Evolutionary conservation across 2,888 invertebrate species (phyloP).

Genomic region (Pecten maximus): DNA sequence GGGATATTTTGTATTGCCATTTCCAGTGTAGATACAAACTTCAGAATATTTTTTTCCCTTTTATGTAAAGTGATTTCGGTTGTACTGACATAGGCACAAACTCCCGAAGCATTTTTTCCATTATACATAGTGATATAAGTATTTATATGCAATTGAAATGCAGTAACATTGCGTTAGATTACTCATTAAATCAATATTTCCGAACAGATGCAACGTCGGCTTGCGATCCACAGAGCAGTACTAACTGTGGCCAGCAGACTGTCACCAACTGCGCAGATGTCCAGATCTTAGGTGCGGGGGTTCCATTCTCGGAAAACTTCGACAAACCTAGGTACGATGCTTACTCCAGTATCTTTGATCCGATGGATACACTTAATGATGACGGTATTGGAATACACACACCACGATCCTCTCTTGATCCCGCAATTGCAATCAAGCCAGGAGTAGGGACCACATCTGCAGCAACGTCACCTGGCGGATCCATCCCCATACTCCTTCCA

Average conservation of each 20-base stretch:
- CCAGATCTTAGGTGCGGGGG: constrained; percentile 57
- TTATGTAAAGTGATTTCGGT: too few relatives aligned
- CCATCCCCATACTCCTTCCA: not conserved
- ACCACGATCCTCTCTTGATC: not conserved
- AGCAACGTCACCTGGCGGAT: not conserved
- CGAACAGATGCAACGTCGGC: not conserved
- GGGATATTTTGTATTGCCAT: too few relatives aligned
- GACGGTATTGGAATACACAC: not conserved
- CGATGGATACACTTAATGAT: not conserved
- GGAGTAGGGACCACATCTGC: not conserved
- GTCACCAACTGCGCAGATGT: constrained; percentile 65
- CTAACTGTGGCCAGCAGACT: constrained; percentile 45
- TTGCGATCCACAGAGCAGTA: constrained; percentile 32
- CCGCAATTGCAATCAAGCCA: not conserved
- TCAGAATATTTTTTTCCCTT: too few relatives aligned
- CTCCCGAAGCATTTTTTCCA: too few relatives aligned
- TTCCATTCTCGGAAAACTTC: constrained; percentile 56
- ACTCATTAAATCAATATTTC: not conserved
- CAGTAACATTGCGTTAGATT: too few relatives aligned
- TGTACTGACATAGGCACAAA: too few relatives aligned
- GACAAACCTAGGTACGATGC: constrained; percentile 58
- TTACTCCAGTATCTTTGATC: constrained; percentile 48
- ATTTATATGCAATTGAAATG: too few relatives aligned
- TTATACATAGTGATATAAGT: too few relatives aligned
- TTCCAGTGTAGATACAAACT: too few relatives aligned